These are phyloP conservation scores for Holotrichia oblita DNA, from an alignment of 1,140 invertebrate species.

Conservation along the genomic window DNA sequence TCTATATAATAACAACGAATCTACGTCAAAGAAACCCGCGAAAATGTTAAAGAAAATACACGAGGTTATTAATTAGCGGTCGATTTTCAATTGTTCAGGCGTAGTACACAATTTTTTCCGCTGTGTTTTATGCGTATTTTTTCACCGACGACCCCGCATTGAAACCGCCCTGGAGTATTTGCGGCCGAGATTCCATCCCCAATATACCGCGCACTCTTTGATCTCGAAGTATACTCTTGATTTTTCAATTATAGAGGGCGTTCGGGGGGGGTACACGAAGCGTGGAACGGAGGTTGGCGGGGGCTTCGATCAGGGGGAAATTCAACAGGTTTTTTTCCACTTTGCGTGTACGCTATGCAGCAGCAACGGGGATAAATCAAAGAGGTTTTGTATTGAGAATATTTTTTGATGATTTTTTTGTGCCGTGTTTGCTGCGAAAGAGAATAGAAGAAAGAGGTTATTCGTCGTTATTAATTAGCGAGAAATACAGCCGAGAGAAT, in stretches of 20 bases:
- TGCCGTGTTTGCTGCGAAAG: not conserved
- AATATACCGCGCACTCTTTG: not conserved
- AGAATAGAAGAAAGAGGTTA: slow-evolving; percentile 24
- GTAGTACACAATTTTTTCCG: not conserved
- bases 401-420: slow-evolving; percentile 35
- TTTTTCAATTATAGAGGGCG: slow-evolving; percentile 29
- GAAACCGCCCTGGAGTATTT: not conserved
- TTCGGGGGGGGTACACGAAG: not conserved
- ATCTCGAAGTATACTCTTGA: slow-evolving; percentile 33
- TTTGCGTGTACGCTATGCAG: not conserved
- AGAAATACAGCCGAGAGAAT: not conserved
- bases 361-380: slow-evolving; percentile 1
- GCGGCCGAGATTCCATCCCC: not conserved
- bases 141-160: not conserved
- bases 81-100: slow-evolving; percentile 32
- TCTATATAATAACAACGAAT: not conserved
- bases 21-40: slow-evolving; percentile 6
- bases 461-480: slow-evolving; percentile 34
- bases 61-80: slow-evolving; percentile 27
- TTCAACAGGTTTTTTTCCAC: slow-evolving; percentile 32
- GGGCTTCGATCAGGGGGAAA: slow-evolving; percentile 1
- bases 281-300: not conserved
- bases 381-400: slow-evolving; percentile 32
- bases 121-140: slow-evolving; percentile 27
- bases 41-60: slow-evolving; percentile 2